phyloP scores from a whole-genome alignment of 2,888 invertebrate genomes.

The Timandra comae region DNA sequence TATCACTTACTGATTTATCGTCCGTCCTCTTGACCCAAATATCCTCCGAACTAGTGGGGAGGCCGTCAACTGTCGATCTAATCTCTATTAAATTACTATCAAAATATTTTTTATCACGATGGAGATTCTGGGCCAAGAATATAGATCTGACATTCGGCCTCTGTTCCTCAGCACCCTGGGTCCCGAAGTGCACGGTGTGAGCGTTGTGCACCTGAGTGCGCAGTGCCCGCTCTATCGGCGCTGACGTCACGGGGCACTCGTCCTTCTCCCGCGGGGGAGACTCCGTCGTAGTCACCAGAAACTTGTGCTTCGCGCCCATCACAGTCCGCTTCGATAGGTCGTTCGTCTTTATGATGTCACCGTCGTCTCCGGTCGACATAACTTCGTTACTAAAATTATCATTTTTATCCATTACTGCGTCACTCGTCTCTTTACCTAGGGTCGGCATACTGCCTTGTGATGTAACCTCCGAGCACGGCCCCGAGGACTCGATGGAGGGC shows the following conservation, averaged over 20 bases:
- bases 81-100: constrained; percentile 89
- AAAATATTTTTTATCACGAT: constrained; percentile 87
- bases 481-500: constrained; percentile 28
- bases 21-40: constrained; percentile 82
- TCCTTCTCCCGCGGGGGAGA: constrained; percentile 33
- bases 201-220: constrained; percentile 73
- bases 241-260: constrained; percentile 41
- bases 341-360: constrained; percentile 39
- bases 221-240: constrained; percentile 60
- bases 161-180: constrained; percentile 73
- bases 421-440: constrained; percentile 20
- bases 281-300: constrained; percentile 56
- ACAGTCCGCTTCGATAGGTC: constrained; percentile 53
- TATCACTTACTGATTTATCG: constrained; percentile 76
- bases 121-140: constrained; percentile 76
- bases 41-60: constrained; percentile 79
- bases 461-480: constrained; percentile 24
- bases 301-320: constrained; percentile 62
- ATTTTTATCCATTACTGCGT: constrained; percentile 25
- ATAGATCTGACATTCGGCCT: constrained; percentile 79
- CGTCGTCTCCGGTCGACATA: constrained; percentile 8
- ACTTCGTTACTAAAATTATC: constrained; percentile 19
- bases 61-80: constrained; percentile 82
- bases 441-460: constrained; percentile 25
- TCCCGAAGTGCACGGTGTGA: constrained; percentile 82